These are phyloP conservation scores for Myathropa florea DNA, from an alignment of 2,888 invertebrate species.

Conservation along the genomic window DNA sequence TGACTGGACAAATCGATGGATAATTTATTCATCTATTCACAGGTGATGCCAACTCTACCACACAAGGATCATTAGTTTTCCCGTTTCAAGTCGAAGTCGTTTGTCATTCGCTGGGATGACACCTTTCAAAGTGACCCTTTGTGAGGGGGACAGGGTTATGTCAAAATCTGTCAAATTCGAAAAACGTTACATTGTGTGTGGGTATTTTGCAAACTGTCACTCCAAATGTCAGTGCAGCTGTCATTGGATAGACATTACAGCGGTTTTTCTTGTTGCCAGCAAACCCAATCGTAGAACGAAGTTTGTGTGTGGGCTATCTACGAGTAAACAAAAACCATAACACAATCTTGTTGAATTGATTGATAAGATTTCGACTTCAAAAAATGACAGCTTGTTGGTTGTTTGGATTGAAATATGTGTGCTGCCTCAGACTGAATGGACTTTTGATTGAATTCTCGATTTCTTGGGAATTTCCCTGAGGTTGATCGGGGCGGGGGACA, in stretches of 20 bases:
- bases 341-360: slow-evolving; percentile 50
- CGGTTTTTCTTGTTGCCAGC: no score
- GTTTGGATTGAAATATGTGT: slow-evolving; percentile 20
- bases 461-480: slow-evolving; percentile 5
- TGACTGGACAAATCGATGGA: neutral
- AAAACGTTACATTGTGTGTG: slow-evolving; percentile 31
- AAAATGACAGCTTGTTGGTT: slow-evolving; percentile 23
- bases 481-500: neutral
- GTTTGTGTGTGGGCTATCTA: slow-evolving; percentile 24
- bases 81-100: neutral
- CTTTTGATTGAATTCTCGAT: slow-evolving; percentile 36
- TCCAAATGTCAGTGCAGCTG: slow-evolving; percentile 53
- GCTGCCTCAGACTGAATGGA: slow-evolving; percentile 11
- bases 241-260: slow-evolving; percentile 37
- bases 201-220: slow-evolving; percentile 58
- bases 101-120: neutral
- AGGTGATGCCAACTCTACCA: neutral
- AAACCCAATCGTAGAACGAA: no score
- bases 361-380: slow-evolving; percentile 48
- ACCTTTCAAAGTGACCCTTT: neutral
- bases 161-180: slow-evolving; percentile 25
- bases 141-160: neutral
- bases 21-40: neutral
- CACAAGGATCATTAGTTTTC: neutral
- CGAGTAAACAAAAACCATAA: neutral